Evolutionary conservation across 2,113 vertebrate genomes (phyloP).

Genomic region (Hippoglossus stenolepis): DNA sequence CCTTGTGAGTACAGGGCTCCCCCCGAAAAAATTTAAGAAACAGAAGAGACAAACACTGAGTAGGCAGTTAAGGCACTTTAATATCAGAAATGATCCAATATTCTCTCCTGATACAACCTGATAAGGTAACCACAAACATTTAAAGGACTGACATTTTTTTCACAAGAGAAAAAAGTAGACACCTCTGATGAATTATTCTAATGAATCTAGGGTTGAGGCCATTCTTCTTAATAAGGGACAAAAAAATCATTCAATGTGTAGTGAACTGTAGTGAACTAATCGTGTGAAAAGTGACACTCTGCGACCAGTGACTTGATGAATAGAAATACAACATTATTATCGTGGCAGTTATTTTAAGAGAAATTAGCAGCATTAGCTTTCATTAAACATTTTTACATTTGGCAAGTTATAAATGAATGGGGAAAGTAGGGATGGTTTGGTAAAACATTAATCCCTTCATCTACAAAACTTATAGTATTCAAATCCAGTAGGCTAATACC

Average conservation of each 20-base stretch:
- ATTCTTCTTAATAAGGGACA: not conserved
- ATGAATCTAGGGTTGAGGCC: not conserved
- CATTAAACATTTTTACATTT: not conserved
- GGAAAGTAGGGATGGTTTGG: not conserved
- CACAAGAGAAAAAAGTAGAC: not conserved
- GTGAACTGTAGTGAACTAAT: not conserved
- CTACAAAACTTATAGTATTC: not conserved
- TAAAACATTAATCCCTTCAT: not conserved
- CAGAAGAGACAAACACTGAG: not conserved
- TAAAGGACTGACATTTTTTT: not conserved
- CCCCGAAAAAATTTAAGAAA: not conserved
- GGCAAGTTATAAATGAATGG: not conserved
- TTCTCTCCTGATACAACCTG: conserved; percentile 36
- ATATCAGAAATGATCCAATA: conserved; percentile 82
- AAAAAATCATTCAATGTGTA: not conserved
- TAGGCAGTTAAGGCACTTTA: conserved; percentile 75
- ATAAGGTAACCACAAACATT: not conserved
- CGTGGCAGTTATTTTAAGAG: not conserved
- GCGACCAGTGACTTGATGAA: not conserved
- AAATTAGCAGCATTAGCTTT: not conserved
- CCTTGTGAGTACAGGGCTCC: not conserved
- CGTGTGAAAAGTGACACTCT: not conserved
- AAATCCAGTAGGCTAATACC: not conserved
- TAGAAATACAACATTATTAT: not conserved
- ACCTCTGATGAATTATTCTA: not conserved